phyloP scores from a whole-genome alignment of 2,113 vertebrate species.

The Dipodomys ordii region DNA sequence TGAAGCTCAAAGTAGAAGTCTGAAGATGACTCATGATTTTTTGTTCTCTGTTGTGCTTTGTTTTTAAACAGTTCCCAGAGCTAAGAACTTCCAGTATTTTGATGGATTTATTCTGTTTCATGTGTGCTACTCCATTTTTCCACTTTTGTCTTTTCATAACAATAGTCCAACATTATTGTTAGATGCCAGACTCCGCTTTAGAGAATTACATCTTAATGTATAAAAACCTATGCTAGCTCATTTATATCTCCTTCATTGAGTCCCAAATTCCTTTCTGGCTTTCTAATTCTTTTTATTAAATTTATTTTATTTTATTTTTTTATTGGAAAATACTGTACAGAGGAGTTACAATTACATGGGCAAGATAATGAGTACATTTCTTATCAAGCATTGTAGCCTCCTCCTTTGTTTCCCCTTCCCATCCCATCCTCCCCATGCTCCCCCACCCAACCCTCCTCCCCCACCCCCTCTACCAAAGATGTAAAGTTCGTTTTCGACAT shows the following conservation, averaged over 20 bases:
- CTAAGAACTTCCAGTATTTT: neutral
- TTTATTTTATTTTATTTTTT: too few species aligned
- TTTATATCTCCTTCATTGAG: neutral
- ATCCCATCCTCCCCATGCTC: too few species aligned
- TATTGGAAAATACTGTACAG: too few species aligned
- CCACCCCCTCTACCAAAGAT: too few species aligned
- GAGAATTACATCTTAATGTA: neutral
- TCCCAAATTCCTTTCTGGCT: neutral
- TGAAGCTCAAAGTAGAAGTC: neutral
- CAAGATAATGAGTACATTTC: too few species aligned
- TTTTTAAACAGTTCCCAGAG: neutral
- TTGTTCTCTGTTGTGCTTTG: neutral
- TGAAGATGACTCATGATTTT: neutral
- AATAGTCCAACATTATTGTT: neutral
- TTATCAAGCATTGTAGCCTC: too few species aligned
- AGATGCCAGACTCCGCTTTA: neutral
- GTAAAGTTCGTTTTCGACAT: too few species aligned
- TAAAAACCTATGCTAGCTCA: neutral
- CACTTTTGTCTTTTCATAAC: neutral
- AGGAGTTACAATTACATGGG: too few species aligned
- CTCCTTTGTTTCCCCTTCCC: too few species aligned
- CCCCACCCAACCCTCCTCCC: too few species aligned
- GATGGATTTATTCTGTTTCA: neutral
- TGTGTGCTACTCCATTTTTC: neutral
- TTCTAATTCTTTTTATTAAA: too few species aligned